These are phyloP conservation scores for Saimiri boliviensis DNA, from an alignment of 2,113 vertebrate genomes.

Conservation along the genomic window DNA sequence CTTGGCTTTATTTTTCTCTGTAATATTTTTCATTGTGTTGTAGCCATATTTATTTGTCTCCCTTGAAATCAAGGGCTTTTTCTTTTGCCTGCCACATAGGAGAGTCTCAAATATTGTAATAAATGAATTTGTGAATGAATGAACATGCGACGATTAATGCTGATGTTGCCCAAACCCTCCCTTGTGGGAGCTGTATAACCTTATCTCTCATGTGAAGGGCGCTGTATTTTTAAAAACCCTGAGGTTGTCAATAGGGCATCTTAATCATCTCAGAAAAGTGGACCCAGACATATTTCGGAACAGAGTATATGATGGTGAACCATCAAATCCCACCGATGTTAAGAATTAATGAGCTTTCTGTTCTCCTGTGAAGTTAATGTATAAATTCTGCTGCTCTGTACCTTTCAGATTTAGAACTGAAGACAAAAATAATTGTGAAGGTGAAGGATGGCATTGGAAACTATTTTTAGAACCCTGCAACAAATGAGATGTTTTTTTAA, in stretches of 20 bases:
- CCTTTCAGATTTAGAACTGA: neutral
- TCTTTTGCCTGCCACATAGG: neutral
- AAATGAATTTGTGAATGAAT: neutral
- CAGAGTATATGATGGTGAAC: neutral
- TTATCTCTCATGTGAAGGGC: neutral
- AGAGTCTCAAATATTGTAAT: neutral
- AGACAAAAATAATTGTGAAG: conserved; percentile 29
- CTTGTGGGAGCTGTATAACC: neutral
- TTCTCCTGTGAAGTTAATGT: neutral
- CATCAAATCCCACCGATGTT: neutral
- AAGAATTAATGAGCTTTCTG: conserved; percentile 44
- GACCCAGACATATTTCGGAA: neutral
- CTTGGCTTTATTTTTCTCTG: neutral
- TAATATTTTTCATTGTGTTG: neutral
- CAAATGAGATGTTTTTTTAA: neutral
- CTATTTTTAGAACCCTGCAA: conserved; percentile 50
- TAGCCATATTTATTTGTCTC: neutral
- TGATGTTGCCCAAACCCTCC: neutral
- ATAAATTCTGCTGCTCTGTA: conserved; percentile 2
- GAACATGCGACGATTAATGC: neutral
- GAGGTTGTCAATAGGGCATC: neutral
- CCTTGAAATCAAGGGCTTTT: neutral
- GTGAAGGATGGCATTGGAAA: neutral
- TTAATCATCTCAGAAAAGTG: neutral
- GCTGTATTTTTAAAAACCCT: neutral